Conservation (phyloP, 1,140 invertebrate genomes). For the Drosophila navojoa region DNA sequence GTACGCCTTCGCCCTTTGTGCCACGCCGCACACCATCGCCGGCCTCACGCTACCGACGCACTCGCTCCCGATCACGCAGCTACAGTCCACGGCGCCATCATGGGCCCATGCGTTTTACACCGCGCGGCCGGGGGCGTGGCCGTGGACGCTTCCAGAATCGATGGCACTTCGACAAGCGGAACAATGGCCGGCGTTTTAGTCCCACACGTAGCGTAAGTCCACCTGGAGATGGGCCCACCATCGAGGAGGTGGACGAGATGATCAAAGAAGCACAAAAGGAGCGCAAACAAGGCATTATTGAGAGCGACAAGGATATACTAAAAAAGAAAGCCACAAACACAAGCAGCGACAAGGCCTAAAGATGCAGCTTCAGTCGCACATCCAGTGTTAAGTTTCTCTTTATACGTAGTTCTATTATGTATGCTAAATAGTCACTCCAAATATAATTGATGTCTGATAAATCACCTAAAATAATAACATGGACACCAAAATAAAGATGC, state of each 20-base stretch:
- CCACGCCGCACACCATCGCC: conserved; percentile 55
- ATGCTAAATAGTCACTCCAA: conserved; percentile 35
- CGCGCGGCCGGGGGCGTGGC: conserved; percentile 51
- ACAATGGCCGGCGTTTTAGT: conserved; percentile 33
- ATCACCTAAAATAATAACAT: conserved; percentile 20
- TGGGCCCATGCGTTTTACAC: not conserved
- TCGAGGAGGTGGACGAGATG: conserved; percentile 85
- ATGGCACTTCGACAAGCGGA: conserved; percentile 35
- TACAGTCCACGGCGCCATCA: conserved; percentile 46
- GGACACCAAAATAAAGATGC: conserved; percentile 60
- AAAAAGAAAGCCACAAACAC: conserved; percentile 35
- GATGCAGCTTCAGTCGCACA: not conserved
- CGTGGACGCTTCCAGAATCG: conserved; percentile 41
- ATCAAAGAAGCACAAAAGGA: conserved; percentile 85
- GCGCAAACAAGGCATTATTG: conserved; percentile 85
- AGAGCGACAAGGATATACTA: conserved; percentile 84
- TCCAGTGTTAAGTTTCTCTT: conserved; percentile 49
- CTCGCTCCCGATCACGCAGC: conserved; percentile 56
- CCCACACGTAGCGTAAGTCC: conserved; percentile 29
- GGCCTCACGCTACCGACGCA: conserved; percentile 42
- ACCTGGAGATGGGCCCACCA: conserved; percentile 42
- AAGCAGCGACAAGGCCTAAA: conserved; percentile 26
- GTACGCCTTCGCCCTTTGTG: conserved; percentile 57
- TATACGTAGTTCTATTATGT: conserved; percentile 41
- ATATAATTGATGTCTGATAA: conserved; percentile 37